phyloP scores from a whole-genome alignment of 1,140 invertebrate species.

The Aphelenchoides fujianensis region DNA sequence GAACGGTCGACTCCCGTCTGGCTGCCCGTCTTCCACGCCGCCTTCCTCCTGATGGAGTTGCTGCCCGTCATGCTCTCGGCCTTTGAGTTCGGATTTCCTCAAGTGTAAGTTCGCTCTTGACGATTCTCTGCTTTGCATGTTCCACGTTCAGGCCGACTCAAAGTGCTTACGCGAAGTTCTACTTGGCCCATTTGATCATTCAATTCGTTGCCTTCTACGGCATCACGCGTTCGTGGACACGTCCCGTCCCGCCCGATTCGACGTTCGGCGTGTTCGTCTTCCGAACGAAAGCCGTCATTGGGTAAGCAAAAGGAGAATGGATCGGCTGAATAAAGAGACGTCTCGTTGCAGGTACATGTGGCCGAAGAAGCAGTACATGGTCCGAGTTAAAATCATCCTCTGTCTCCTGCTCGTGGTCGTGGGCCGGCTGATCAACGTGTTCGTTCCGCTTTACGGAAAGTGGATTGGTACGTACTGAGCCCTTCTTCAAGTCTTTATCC shows the following conservation, averaged over 20 bases:
- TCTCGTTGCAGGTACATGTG: slow-evolving; percentile 89
- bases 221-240: neutral
- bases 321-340: no score
- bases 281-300: slow-evolving; percentile 71
- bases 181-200: slow-evolving; percentile 8
- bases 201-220: neutral
- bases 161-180: slow-evolving; percentile 9
- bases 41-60: neutral
- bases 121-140: neutral
- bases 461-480: slow-evolving; percentile 72
- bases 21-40: slow-evolving; percentile 4
- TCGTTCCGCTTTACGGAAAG: slow-evolving; percentile 88
- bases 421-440: slow-evolving; percentile 85
- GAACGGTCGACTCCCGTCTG: neutral
- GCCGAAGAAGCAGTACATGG: slow-evolving; percentile 75
- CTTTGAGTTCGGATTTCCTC: neutral
- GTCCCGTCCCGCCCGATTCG: slow-evolving; percentile 3
- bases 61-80: neutral
- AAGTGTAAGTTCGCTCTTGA: slow-evolving; percentile 18
- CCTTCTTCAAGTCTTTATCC: slow-evolving; percentile 33
- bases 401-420: slow-evolving; percentile 75
- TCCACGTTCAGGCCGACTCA: neutral
- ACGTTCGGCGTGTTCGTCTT: slow-evolving; percentile 64
- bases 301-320: no score
- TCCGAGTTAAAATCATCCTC: slow-evolving; percentile 79